phyloP scores from a whole-genome alignment of 2,797 vertebrate species.

The Coregonus sp. region DNA sequence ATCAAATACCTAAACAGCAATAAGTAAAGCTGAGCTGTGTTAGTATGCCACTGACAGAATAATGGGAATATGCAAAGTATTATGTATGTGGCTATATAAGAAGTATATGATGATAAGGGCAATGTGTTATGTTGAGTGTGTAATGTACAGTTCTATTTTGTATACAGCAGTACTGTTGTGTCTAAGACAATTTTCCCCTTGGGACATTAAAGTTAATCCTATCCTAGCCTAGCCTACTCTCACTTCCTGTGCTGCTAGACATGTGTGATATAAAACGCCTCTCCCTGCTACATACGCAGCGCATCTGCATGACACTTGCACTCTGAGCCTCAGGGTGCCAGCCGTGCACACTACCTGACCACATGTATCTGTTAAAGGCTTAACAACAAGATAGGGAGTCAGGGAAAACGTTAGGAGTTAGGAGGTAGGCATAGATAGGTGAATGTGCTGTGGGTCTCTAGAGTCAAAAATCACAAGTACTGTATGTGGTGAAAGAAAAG shows the following conservation, averaged over 20 bases:
- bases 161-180: too few species aligned
- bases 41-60: too few species aligned
- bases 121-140: too few species aligned
- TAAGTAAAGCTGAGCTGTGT: too few species aligned
- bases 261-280: constrained; percentile 4
- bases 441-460: not conserved
- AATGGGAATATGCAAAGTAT: too few species aligned
- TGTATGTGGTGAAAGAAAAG: not conserved
- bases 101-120: too few species aligned
- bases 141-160: too few species aligned
- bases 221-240: not conserved
- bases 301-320: not conserved
- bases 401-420: not conserved
- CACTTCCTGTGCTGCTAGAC: constrained; percentile 17
- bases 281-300: not conserved
- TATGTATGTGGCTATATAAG: too few species aligned
- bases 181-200: too few species aligned
- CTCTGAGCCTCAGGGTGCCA: not conserved
- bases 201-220: too few species aligned
- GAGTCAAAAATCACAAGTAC: not conserved
- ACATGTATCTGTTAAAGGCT: not conserved
- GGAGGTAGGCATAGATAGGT: not conserved
- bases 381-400: not conserved
- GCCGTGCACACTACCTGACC: not conserved
- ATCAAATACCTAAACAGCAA: too few species aligned